Percentiles rank a stretch among this genome's conserved stretches.
These are phyloP conservation scores for Medauroidea extradentata DNA, from an alignment of 1,140 invertebrate genomes.

Conservation along the genomic window DNA sequence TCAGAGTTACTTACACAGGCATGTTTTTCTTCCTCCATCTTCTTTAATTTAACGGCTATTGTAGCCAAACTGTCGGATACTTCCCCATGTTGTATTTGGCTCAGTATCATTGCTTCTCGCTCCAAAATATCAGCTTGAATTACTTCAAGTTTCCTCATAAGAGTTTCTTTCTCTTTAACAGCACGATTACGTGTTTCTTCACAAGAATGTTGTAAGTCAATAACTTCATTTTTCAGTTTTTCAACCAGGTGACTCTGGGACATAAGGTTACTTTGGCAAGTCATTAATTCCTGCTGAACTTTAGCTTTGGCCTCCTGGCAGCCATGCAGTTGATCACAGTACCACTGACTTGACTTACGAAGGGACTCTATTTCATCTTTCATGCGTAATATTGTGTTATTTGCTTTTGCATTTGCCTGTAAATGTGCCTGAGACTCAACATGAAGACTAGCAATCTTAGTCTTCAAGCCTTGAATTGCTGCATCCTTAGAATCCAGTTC, in stretches of 20 bases:
- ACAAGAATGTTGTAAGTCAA: slow-evolving; percentile 35
- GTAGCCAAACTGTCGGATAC: not conserved
- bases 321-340: slow-evolving; percentile 43
- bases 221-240: slow-evolving; percentile 40
- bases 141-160: slow-evolving; percentile 45
- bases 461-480: slow-evolving; percentile 43
- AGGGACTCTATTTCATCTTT: slow-evolving; percentile 39
- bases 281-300: slow-evolving; percentile 44
- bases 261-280: slow-evolving; percentile 34
- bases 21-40: slow-evolving; percentile 42
- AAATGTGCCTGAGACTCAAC: slow-evolving; percentile 42
- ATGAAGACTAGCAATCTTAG: slow-evolving; percentile 46
- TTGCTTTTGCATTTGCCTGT: slow-evolving; percentile 42
- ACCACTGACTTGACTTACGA: slow-evolving; percentile 46
- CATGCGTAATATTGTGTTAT: slow-evolving; percentile 39
- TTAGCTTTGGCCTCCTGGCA: slow-evolving; percentile 37
- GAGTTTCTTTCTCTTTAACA: slow-evolving; percentile 43
- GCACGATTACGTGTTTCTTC: slow-evolving; percentile 38
- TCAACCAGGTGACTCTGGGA: slow-evolving; percentile 39
- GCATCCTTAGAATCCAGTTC: slow-evolving; percentile 42
- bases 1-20: slow-evolving; percentile 27
- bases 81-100: slow-evolving; percentile 38
- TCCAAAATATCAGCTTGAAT: slow-evolving; percentile 49
- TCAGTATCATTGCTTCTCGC: slow-evolving; percentile 40
- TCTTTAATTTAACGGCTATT: slow-evolving; percentile 5